These are phyloP conservation scores for Gallinago paraguaiae DNA, from an alignment of 2,113 vertebrate genomes.

Conservation along the genomic window DNA sequence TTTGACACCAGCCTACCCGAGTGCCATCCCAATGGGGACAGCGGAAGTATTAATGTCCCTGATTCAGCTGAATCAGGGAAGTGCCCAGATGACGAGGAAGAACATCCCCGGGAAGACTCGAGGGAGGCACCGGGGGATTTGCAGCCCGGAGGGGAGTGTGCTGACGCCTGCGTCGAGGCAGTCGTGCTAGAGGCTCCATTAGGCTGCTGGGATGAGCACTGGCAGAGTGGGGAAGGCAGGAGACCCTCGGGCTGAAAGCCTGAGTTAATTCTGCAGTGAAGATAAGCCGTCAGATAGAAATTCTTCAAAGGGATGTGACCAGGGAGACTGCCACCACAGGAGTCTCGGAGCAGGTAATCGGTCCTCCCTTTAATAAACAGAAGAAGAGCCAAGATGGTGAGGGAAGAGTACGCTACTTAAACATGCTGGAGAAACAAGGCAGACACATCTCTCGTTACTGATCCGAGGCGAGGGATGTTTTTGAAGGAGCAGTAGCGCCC, in stretches of 20 bases:
- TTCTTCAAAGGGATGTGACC: neutral
- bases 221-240: neutral
- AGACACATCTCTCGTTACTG: neutral
- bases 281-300: neutral
- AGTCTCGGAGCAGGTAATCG: neutral
- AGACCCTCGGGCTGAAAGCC: neutral
- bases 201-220: neutral
- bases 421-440: neutral
- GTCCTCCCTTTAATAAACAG: neutral
- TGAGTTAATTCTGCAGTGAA: neutral
- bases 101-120: neutral
- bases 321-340: neutral
- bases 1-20: neutral
- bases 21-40: neutral
- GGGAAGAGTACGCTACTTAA: neutral
- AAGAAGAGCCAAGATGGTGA: neutral
- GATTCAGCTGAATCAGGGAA: neutral
- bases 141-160: rapidly evolving
- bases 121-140: neutral
- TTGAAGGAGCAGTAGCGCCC: neutral
- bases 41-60: neutral
- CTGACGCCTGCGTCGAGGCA: rapidly evolving
- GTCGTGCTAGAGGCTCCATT: rapidly evolving
- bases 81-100: neutral
- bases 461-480: neutral